Base-by-base conservation (phyloP, 1,140 invertebrate genomes). In the Zaprionus taronus region DNA sequence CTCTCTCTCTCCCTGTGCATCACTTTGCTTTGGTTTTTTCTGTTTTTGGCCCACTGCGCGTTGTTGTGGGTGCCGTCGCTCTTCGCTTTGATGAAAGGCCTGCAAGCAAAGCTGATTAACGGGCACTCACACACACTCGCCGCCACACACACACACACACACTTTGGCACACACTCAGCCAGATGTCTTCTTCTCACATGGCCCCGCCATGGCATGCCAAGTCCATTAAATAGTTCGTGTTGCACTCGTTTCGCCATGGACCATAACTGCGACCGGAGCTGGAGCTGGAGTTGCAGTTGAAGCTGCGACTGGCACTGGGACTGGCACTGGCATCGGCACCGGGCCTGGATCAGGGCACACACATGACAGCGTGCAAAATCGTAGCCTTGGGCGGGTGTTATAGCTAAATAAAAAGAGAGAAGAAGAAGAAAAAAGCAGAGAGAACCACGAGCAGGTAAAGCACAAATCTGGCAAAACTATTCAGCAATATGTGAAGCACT, bases 191-290 rank as follows among this genome's bases (percentile, higher is more conserved):
- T 84, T 89, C 85, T 84, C 75, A 79, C 69, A 83, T 89, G 83
- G 83, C 77, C 65, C 38, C 61, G 62, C 31, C 62, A 41, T 47
- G 17, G 84, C 84, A 89, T 89, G 83, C 44, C 84, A 77, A 73
- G 72, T 90, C 85, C 84, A 89, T 89, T 89, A 89, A 89, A 84
- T 67, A 90, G 75, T 90, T 89, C 85, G 84, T 89, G 84, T 89
- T 89, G 84, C 84, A 87, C 85, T 87, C 85, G 84, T 87, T 87
- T 87, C 70, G 77, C 80, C 51, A 31, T 51, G 65, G 51, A 55
- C 63, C 61, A 53, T 65, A 55, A 49, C 49, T 41, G 56, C 44
- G 44, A 34, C 67, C 34, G 28, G 5, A 36, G 36, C 58, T 41
- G 36, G 11, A 38, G 24, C n/a, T 61, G 36, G 38, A 24, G 17